Base-by-base conservation (phyloP, 2,797 vertebrate species). In the Sciaenops ocellatus region DNA sequence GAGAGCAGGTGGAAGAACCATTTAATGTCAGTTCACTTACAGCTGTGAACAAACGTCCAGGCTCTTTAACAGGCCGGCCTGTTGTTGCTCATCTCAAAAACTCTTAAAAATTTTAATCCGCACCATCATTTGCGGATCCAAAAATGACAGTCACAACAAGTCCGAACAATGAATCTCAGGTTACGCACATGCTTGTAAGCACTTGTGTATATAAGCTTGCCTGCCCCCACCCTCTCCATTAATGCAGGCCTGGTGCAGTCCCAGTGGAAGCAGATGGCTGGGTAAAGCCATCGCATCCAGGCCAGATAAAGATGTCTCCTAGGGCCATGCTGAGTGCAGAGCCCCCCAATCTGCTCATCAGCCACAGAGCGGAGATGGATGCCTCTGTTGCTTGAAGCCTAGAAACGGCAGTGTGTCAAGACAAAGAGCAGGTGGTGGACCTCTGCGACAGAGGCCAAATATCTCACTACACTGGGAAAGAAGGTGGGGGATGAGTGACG, bases 301-400 rank as follows among this genome's bases (percentile, higher is more conserved):
- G 73, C 73, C 84, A 91, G 90, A 94, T 93, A 93, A 93, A 90
- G 92, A 88, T 73, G 80, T 91, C 84, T 91, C 85, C 90, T 44
- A 73, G 78, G 85, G 87, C 88, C 80, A 72, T 22, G 78, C 73
- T 87, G 80, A 89, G 84, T 56, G 68, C 51, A 73, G 61, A 84
- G 75, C 76, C 78, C 65, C 34, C 85, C 76, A 85, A 79, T 87
- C 79, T 82, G 72, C 85, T 90, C 85, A 80, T 92, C 91, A 76
- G 63, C 76, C 87, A 73, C 59, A 30, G 63, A 90, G 82, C 83
- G 75, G 72, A 90, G 87, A 92, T 85, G 82, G 91, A 94, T 85
- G 85, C 73, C 78, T 88, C 56, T 56, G 79, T 74, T 17, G 83
- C 80, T 69, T 20, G 83, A 79, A 82, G 83, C 83, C 73, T 76